Base-by-base conservation (phyloP, 2,888 invertebrate genomes). In the Escarpia spicata region DNA sequence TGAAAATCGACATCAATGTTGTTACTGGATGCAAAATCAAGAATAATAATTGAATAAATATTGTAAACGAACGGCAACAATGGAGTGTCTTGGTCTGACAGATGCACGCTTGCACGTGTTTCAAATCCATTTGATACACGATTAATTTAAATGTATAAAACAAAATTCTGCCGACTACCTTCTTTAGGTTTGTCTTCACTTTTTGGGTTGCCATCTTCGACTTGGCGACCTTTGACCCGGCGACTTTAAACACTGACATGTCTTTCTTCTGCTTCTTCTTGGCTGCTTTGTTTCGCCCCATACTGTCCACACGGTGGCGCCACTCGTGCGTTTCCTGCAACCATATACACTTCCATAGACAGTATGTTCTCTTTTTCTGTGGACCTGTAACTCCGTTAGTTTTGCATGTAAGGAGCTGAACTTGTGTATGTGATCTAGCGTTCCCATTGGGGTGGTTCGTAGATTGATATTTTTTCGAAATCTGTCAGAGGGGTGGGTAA, bases 241-340 rank as follows among this genome's bases (percentile, higher is more conserved):
- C 92, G 44, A 92, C 91, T 60, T 91, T 92, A 52, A 92, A 92
- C 58, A 92, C 92, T 37, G 92, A 92, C 90, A 26, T 45, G 43
- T 92, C 92, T 60, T 92, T 43, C 43, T 43, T 43, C 43, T 43
- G 91, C 43, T 92, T 92, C 43, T 90, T 91, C 43, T 58, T 45
- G 19, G 60, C 37, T 4, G 26, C 75, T 75, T 75, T 75, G 75
- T 75, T 75, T n/a, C 26, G 26, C n/a, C 75, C 75, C 75, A 75
- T 75, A n/a, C 75, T 75, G 75, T 75, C n/a, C 75, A 26, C 75
- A 75, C 75, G 75, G n/a, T 75, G 75, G 75, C 75, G 75, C 75
- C 75, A 75, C n/a, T 75, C n/a, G 75, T 26, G 3, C 4, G 19
- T 75, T 26, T 75, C 3, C 75, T 75, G 75, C 26, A 75, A 75